These are phyloP conservation scores for Drosophila basisetae DNA, from an alignment of 2,888 invertebrate species.

Conservation along the genomic window DNA sequence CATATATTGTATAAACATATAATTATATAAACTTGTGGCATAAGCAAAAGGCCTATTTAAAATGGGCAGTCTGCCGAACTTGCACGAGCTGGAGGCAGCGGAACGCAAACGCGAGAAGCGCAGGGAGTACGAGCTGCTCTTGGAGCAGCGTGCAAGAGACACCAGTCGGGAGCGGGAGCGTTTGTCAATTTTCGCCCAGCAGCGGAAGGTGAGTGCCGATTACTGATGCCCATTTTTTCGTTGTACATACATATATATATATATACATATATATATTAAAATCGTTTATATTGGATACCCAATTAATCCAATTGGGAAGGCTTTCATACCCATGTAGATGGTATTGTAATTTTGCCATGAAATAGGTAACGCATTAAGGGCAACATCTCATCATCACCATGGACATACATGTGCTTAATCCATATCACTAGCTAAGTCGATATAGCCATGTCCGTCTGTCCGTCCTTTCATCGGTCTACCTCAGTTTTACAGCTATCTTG, in stretches of 20 bases:
- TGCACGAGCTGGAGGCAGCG: constrained; percentile 87
- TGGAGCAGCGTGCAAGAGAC: constrained; percentile 82
- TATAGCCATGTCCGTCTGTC: no score
- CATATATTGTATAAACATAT: neutral
- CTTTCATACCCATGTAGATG: neutral
- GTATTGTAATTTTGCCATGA: neutral
- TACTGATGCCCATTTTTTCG: constrained; percentile 8
- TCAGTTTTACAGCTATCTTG: no score
- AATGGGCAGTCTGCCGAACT: constrained; percentile 89
- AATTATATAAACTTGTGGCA: constrained; percentile 10
- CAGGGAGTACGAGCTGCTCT: constrained; percentile 79
- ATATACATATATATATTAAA: constrained; percentile 1
- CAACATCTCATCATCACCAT: neutral
- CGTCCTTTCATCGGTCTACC: neutral
- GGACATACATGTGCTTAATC: neutral
- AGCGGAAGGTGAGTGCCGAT: constrained; percentile 79
- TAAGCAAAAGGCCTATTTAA: constrained; percentile 3
- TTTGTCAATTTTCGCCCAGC: constrained; percentile 78
- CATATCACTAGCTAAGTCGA: neutral
- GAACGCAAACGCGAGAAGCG: constrained; percentile 84
- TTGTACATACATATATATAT: constrained; percentile 5
- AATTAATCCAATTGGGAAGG: neutral
- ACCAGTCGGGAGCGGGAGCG: constrained; percentile 83
- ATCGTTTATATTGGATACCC: neutral
- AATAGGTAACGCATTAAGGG: neutral